Evolutionary conservation across 2,888 invertebrate genomes (phyloP), one percentile per base, ranked within the genome.

Genomic region (Platypus cylindrus): DNA sequence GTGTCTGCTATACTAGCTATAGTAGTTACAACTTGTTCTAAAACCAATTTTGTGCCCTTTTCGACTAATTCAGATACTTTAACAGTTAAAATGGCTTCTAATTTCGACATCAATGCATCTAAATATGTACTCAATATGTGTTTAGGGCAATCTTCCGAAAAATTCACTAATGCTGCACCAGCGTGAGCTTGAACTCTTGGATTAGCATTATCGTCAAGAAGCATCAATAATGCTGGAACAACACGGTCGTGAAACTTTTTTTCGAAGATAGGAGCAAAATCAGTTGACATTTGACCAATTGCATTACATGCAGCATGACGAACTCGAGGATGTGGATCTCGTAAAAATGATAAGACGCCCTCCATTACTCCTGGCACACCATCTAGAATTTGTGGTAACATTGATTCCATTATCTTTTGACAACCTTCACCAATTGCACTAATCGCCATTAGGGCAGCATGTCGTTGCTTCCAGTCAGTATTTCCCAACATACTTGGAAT

Each of bases 381-480:
- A 25, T 84, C 78, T 64, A 98, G 84, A 22, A 98, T 84, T 64
- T 87, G 84, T 36, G 80, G 80, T n/a, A 98, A 70, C 70, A 94
- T 79, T 33, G 74, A 71, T 60, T 94, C 94, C 98, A 98, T 98
- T 62, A 95, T 91, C 57, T 93, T 89, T 58, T 93, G 91, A 58
- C 97, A 98, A 14, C 98, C 98, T 67, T 98, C 98, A 3, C 97
- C 97, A 39, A 94, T 86, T 0, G 95, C 91, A 4, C 95, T 97
- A 29, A 98, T 81, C 0, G 97, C 97, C 95, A 98, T 98, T 22
- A 98, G 71, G 2, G 93, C 98, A 25, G 97, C 97, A 63, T 97
- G 90, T n/a, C 87, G 71, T 47, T 82, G 79, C 49, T 80, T 78
- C 89, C 89, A 89, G 54, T 86, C 79, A 8, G 73, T 68, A 45